A percentile compares a stretch with the other conserved stretches of the same genome.
These are phyloP conservation scores for Dascyllus trimaculatus DNA, from an alignment of 2,113 vertebrate species.

Conservation along the genomic window DNA sequence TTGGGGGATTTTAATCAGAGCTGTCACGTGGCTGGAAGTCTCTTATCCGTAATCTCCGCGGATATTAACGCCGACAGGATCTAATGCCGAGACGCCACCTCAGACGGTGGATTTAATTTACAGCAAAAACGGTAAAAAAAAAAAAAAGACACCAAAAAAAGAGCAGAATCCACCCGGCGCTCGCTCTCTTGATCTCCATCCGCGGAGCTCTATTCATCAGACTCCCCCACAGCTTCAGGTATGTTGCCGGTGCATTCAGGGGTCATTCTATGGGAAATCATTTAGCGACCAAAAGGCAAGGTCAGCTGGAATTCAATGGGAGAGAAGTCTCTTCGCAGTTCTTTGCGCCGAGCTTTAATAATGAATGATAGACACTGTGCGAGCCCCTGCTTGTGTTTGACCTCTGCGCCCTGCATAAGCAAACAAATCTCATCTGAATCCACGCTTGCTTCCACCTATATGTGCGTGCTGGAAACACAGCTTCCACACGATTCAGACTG, in stretches of 20 bases:
- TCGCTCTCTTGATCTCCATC: background rate
- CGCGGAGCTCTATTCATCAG: background rate
- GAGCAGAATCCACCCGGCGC: background rate
- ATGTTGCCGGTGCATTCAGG: slow-evolving; percentile 12
- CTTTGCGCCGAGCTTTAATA: slow-evolving; percentile 28
- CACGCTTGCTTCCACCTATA: background rate
- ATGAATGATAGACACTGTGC: slow-evolving; percentile 23
- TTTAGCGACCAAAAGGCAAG: slow-evolving; percentile 24
- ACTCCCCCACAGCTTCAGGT: slow-evolving; percentile 20
- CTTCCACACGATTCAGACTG: too few species aligned
- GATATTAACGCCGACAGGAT: slow-evolving; percentile 40
- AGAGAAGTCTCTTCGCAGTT: background rate
- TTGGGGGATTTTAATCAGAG: slow-evolving; percentile 32
- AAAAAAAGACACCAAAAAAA: background rate
- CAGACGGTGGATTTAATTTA: slow-evolving; percentile 9
- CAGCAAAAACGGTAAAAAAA: background rate
- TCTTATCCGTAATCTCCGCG: background rate
- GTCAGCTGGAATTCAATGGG: slow-evolving; percentile 30
- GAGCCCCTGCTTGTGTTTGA: slow-evolving; percentile 14
- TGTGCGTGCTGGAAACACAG: background rate
- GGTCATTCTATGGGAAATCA: slow-evolving; percentile 20
- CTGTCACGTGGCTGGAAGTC: slow-evolving; percentile 17
- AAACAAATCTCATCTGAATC: slow-evolving; percentile 11
- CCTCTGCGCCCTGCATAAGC: slow-evolving; percentile 5
- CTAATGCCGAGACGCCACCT: slow-evolving; percentile 3